phyloP scores from a whole-genome alignment of 2,888 invertebrate species.

The Temnothorax ravouxi region DNA sequence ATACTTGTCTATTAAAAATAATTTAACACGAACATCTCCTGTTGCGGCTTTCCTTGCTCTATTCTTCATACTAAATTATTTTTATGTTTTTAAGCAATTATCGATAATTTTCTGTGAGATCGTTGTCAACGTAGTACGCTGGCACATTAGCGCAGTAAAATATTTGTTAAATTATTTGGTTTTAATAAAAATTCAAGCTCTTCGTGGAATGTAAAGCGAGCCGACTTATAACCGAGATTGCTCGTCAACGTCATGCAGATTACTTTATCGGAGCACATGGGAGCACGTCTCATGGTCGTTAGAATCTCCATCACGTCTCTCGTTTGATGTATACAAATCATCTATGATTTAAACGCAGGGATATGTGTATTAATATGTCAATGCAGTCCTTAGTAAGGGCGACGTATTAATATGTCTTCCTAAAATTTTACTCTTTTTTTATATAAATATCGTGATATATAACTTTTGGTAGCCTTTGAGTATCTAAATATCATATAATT shows the following conservation, averaged over 20 bases:
- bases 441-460: not conserved
- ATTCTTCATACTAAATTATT: too few species aligned
- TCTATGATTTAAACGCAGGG: slow-evolving; percentile 10
- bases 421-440: not conserved
- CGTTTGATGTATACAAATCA: slow-evolving; percentile 41
- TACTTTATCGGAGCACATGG: slow-evolving; percentile 25
- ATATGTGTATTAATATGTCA: slow-evolving; percentile 20
- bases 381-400: not conserved
- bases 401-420: not conserved
- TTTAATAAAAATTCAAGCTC: slow-evolving; percentile 11
- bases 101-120: not conserved
- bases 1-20: too few species aligned
- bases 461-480: not conserved
- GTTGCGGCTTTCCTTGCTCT: too few species aligned
- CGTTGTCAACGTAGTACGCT: not conserved
- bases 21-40: too few species aligned
- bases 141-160: not conserved
- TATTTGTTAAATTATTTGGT: not conserved
- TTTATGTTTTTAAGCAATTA: not conserved
- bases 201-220: not conserved
- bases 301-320: slow-evolving; percentile 47
- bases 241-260: slow-evolving; percentile 4
- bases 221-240: slow-evolving; percentile 39
- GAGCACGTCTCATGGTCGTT: slow-evolving; percentile 20
- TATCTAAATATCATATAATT: not conserved